Conservation (phyloP, 2,113 vertebrate species). For the Lepus timidus region DNA sequence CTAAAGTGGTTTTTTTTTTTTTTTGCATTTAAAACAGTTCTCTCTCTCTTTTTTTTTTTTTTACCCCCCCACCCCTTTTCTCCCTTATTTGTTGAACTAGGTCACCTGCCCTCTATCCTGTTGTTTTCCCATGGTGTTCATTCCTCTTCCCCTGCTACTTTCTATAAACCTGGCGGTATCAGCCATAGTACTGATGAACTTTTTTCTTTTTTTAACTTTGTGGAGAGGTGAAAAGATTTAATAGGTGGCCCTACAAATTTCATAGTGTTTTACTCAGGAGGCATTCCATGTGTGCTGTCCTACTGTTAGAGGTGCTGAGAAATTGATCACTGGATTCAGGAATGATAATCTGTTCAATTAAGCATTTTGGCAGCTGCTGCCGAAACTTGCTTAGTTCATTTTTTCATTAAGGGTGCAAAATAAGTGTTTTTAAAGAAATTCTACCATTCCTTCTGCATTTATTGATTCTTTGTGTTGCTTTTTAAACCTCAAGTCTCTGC, state of each 20-base stretch:
- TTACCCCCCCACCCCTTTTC: background rate
- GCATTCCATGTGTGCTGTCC: background rate
- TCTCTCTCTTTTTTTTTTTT: background rate
- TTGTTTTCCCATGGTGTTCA: background rate
- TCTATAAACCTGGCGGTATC: slow-evolving; percentile 16
- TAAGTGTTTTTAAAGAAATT: slow-evolving; percentile 31
- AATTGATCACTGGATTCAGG: slow-evolving; percentile 1
- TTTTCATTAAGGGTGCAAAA: background rate
- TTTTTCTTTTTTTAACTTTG: background rate
- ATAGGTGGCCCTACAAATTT: background rate
- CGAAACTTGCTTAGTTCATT: slow-evolving; percentile 33
- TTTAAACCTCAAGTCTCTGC: background rate
- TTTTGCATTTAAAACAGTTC: background rate
- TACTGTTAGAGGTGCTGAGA: slow-evolving; percentile 15
- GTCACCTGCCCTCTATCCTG: background rate
- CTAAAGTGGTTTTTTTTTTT: background rate
- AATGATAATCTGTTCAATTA: background rate
- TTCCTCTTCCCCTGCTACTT: background rate
- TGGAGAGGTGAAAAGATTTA: background rate
- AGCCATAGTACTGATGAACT: background rate
- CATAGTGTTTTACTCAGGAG: background rate
- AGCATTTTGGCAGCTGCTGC: background rate
- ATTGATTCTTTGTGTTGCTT: background rate
- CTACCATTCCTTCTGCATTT: background rate
- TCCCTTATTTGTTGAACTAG: slow-evolving; percentile 10